phyloP scores from a whole-genome alignment of 2,797 vertebrate species.

The Crenuchus spilurus region DNA sequence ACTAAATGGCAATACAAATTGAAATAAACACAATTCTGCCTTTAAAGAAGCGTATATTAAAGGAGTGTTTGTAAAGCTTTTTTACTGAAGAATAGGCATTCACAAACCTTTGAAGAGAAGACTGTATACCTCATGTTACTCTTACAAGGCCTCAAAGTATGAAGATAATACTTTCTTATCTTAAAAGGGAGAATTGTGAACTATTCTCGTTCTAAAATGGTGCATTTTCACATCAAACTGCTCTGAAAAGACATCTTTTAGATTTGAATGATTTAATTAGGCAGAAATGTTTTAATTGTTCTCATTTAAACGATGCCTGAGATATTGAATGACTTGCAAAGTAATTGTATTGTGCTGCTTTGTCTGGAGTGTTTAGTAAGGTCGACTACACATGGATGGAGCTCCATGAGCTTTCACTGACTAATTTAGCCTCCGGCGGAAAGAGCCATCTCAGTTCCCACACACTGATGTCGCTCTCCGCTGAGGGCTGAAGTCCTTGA shows the following conservation, averaged over 20 bases:
- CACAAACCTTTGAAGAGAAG: neutral
- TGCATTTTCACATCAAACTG: no score
- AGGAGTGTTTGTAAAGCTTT: neutral
- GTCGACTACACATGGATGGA: neutral
- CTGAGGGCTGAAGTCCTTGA: neutral
- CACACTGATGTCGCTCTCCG: neutral
- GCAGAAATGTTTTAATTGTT: no score
- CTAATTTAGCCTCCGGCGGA: neutral
- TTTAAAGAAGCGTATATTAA: neutral
- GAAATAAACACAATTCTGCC: neutral
- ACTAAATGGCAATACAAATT: neutral
- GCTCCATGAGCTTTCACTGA: neutral
- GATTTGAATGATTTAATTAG: no score
- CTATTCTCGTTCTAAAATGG: no score
- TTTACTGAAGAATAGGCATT: neutral
- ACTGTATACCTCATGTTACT: no score
- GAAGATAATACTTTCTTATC: no score
- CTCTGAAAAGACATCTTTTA: no score
- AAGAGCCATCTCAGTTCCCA: neutral
- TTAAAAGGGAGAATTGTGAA: no score
- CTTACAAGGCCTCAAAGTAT: no score
- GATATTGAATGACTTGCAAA: neutral
- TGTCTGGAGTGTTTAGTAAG: neutral
- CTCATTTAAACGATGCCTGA: no score
- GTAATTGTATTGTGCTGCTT: neutral